Base-by-base conservation (phyloP, 2,888 invertebrate genomes). In the Lithophane leautieri region DNA sequence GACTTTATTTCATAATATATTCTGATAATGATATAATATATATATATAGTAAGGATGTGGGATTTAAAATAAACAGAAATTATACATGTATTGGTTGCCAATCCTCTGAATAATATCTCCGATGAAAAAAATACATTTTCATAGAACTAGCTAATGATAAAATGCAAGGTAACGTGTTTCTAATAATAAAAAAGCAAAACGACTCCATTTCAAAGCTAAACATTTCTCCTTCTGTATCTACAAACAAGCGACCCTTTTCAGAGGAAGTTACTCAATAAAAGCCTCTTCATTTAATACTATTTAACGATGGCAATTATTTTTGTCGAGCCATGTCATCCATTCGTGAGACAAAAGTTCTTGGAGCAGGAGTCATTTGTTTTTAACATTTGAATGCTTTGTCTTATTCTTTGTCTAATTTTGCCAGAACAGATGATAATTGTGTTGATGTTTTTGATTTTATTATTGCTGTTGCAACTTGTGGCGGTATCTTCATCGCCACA, bases 221-320 rank as follows among this genome's bases (percentile, higher is more conserved):
- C 65, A 52, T 69, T 76, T 25, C 44, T 73, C 47, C 58, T 65
- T 28, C n/a, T 68, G 68, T 67, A 71, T 58, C 12, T 11, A 70
- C 40, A 67, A 73, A 73, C 73, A 65, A 65, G 12, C 61, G 62
- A 73, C 79, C 79, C 78, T 82, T 70, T 25, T 79, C 69, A 68
- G 54, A 70, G 81, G 61, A 66, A 83, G 76, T 82, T 73, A 72
- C 79, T 88, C 81, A 80, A 79, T 83, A 77, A 82, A 76, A 70
- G 76, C 70, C 70, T 87, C 69, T 83, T 80, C 83, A 88, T 84
- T 84, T 86, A 90, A 89, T 89, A 84, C 85, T 80, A 79, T 79
- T 74, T 92, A 92, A 92, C 87, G 90, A 89, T 72, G 82, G 87
- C 85, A 91, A 92, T 92, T 91, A 92, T 89, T 92, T 88, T 83